A percentile compares a stretch with the other conserved stretches of the same genome.
phyloP scores from a whole-genome alignment of 2,797 vertebrate genomes.

The Sandelia bainsii region DNA sequence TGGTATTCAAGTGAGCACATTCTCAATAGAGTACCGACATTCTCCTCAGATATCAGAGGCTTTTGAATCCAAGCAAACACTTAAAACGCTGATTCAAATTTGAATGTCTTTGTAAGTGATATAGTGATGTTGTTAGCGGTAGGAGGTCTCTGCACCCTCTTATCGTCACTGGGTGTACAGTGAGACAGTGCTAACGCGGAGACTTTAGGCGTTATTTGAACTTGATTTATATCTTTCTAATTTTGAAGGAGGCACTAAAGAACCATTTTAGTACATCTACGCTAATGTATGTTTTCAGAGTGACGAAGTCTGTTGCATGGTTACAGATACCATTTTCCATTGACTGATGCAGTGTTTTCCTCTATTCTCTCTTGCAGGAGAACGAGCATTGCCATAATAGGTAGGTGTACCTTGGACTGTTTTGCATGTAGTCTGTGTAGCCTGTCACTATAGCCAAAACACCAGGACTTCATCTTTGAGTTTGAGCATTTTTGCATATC shows the following conservation, averaged over 20 bases:
- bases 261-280: neutral
- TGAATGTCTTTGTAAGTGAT: conserved; percentile 78
- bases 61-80: conserved; percentile 68
- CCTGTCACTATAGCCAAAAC: neutral
- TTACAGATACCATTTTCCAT: neutral
- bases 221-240: neutral
- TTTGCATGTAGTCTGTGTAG: conserved; percentile 62
- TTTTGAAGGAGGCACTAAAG: neutral
- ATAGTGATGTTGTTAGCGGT: conserved; percentile 38
- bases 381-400: conserved; percentile 67
- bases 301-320: neutral
- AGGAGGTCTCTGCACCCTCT: conserved; percentile 37
- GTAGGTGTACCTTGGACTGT: conserved; percentile 67
- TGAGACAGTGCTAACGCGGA: neutral
- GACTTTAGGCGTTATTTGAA: neutral
- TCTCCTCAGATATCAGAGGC: conserved; percentile 74
- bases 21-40: conserved; percentile 74
- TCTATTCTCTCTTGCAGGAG: conserved; percentile 70
- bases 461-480: neutral
- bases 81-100: conserved; percentile 73
- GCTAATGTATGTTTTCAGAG: neutral
- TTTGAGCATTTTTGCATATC: conserved; percentile 61
- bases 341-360: conserved; percentile 41
- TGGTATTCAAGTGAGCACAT: conserved; percentile 70
- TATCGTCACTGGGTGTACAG: conserved; percentile 19